Percentiles rank a stretch among this genome's conserved stretches.
These are phyloP conservation scores for Crocidura indochinensis DNA, from an alignment of 2,797 vertebrate genomes.

Conservation along the genomic window DNA sequence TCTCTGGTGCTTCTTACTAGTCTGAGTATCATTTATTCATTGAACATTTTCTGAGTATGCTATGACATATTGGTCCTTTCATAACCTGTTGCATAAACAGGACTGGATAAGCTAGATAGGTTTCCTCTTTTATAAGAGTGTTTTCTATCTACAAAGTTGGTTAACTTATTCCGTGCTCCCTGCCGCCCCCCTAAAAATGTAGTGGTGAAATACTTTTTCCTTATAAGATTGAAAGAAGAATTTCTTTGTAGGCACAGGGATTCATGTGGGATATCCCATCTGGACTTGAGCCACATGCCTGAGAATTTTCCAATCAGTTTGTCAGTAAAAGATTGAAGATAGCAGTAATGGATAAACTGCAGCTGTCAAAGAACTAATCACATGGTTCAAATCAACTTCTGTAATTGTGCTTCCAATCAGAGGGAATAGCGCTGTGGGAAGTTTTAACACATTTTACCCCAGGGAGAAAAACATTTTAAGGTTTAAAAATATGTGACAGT, in stretches of 20 bases:
- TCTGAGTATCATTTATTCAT: not conserved
- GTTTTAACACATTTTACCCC: conserved; percentile 62
- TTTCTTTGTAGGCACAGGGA: not conserved
- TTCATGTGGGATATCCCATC: not conserved
- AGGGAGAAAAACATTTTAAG: conserved; percentile 55
- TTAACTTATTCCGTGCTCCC: not conserved
- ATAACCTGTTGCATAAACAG: not conserved
- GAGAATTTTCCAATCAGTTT: conserved; percentile 54
- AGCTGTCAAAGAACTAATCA: conserved; percentile 72
- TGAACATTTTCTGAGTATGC: not conserved
- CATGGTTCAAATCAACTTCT: conserved; percentile 67
- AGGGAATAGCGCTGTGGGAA: not conserved
- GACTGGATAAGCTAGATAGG: not conserved
- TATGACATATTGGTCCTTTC: not conserved
- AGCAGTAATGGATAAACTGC: conserved; percentile 53
- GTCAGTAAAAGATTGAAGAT: conserved; percentile 42
- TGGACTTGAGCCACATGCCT: not conserved
- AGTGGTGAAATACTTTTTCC: not conserved
- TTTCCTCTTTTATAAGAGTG: not conserved
- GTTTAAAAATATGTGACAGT: not conserved
- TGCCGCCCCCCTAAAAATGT: not conserved
- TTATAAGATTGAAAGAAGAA: not conserved
- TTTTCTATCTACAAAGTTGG: not conserved
- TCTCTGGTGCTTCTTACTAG: no score
- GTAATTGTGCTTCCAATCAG: conserved; percentile 64